phyloP scores from a whole-genome alignment of 1,140 invertebrate species.

The Aphidius gifuensis region DNA sequence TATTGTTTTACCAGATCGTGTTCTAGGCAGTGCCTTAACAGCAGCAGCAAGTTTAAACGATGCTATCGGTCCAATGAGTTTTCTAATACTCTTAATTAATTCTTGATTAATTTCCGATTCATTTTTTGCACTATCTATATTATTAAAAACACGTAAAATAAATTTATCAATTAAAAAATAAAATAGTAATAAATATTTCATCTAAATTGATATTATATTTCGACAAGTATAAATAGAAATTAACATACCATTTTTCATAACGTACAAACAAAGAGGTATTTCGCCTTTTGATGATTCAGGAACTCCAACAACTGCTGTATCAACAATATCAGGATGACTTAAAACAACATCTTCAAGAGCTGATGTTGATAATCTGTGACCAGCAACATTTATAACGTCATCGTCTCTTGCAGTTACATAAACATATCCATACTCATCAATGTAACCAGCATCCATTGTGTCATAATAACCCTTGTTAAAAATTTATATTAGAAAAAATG shows the following conservation, averaged over 20 bases:
- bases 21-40: constrained; percentile 75
- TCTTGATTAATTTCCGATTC: constrained; percentile 65
- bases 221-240: not conserved
- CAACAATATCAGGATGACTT: constrained; percentile 75
- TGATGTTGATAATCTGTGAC: constrained; percentile 83
- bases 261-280: constrained; percentile 82
- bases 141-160: constrained; percentile 21
- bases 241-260: constrained; percentile 57
- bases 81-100: constrained; percentile 69
- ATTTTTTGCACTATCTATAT: constrained; percentile 55
- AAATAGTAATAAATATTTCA: not conserved
- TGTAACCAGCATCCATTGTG: constrained; percentile 90
- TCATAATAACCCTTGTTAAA: constrained; percentile 84
- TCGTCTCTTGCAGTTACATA: constrained; percentile 87
- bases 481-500: not conserved
- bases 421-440: constrained; percentile 79
- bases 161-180: constrained; percentile 7
- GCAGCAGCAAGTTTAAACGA: constrained; percentile 74
- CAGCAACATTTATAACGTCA: constrained; percentile 95
- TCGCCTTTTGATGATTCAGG: constrained; percentile 87
- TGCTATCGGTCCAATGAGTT: constrained; percentile 84
- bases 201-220: not conserved
- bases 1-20: constrained; percentile 76
- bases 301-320: constrained; percentile 84
- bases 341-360: constrained; percentile 87